Conservation (phyloP, 1,140 invertebrate species). For the Bombus huntii region DNA sequence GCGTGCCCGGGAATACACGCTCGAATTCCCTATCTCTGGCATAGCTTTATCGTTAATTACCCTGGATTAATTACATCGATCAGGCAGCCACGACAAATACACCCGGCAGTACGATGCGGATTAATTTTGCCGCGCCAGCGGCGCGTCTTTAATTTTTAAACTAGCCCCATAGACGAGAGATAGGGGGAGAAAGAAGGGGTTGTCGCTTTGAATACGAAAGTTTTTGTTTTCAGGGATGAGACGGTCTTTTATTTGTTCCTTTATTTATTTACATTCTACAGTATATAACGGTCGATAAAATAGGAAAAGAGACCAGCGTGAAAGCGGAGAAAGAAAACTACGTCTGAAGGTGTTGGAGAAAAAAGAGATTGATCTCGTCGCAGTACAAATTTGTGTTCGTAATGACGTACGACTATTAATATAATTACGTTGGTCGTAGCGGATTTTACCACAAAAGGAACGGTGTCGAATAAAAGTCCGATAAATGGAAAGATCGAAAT, state of each 20-base stretch:
- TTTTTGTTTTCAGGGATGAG: not conserved
- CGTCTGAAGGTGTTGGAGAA: too few species aligned
- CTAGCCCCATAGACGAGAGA: not conserved
- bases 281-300: too few species aligned
- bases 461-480: too few species aligned
- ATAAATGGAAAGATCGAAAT: too few species aligned
- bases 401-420: too few species aligned
- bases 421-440: too few species aligned
- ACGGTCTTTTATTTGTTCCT: not conserved
- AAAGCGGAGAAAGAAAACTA: too few species aligned
- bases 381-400: too few species aligned
- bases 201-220: not conserved
- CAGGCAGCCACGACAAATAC: conserved; percentile 26
- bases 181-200: not conserved
- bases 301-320: too few species aligned
- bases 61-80: conserved; percentile 54
- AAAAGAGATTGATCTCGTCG: too few species aligned
- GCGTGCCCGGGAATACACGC: conserved; percentile 43
- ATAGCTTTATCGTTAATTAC: conserved; percentile 51
- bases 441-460: too few species aligned
- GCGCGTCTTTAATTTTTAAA: conserved; percentile 15
- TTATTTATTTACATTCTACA: too few species aligned
- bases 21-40: conserved; percentile 3
- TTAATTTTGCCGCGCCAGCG: conserved; percentile 12
- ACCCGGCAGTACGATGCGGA: conserved; percentile 15